phyloP scores from a whole-genome alignment of 2,113 vertebrate genomes.

The Osmerus eperlanus region DNA sequence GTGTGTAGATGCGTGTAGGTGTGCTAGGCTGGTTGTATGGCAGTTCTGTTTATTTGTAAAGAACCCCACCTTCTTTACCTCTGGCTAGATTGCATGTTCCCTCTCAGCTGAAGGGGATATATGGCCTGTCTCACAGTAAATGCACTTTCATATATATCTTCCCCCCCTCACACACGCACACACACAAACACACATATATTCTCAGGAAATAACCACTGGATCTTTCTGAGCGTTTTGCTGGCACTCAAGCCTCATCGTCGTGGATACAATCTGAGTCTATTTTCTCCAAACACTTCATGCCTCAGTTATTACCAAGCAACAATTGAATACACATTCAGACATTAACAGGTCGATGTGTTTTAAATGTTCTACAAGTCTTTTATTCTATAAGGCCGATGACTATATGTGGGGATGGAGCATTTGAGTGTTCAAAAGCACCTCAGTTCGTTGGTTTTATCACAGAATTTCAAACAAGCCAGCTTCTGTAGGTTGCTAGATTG shows the following conservation, averaged over 20 bases:
- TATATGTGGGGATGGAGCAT: too few relatives aligned
- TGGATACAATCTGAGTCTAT: slow-evolving; percentile 10
- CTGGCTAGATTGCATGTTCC: slow-evolving; percentile 36
- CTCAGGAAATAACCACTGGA: slow-evolving; percentile 16
- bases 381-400: too few relatives aligned
- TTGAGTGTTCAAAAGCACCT: too few relatives aligned
- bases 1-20: not conserved
- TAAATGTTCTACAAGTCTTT: too few relatives aligned
- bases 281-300: not conserved
- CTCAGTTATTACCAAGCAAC: not conserved
- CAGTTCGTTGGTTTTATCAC: too few relatives aligned
- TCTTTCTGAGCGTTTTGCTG: slow-evolving; percentile 12
- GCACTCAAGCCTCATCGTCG: slow-evolving; percentile 8
- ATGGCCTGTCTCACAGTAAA: slow-evolving; percentile 46
- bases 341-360: too few relatives aligned
- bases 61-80: slow-evolving; percentile 3
- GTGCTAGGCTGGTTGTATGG: slow-evolving; percentile 28
- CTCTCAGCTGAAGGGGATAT: slow-evolving; percentile 45
- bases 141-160: slow-evolving; percentile 45
- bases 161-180: slow-evolving; percentile 9
- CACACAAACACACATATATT: not conserved
- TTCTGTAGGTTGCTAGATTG: too few relatives aligned
- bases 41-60: slow-evolving; percentile 27
- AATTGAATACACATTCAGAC: not conserved
- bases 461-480: too few relatives aligned